These are phyloP conservation scores for Ernsta delagoae DNA, from an alignment of 2,888 invertebrate genomes.

Conservation along the genomic window DNA sequence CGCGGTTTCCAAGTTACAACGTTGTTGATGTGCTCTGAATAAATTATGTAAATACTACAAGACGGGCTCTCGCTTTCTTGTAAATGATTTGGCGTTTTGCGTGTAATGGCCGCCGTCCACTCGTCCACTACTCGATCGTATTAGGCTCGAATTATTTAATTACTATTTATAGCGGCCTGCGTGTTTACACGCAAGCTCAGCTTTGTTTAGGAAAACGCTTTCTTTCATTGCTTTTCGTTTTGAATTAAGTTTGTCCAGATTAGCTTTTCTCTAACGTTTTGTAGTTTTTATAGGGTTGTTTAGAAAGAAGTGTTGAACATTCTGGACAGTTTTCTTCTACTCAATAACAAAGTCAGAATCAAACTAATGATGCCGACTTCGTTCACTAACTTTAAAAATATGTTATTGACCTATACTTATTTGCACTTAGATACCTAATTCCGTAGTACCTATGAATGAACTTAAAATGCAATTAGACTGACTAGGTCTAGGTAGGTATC, in stretches of 20 bases:
- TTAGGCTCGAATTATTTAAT: constrained; percentile 78
- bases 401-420: too few species aligned
- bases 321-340: too few species aligned
- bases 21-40: constrained; percentile 59
- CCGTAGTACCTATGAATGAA: too few species aligned
- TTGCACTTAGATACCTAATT: too few species aligned
- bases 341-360: too few species aligned
- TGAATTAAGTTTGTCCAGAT: constrained; percentile 15
- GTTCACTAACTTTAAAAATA: too few species aligned
- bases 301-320: too few species aligned
- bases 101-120: constrained; percentile 72
- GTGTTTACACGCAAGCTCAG: constrained; percentile 57
- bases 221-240: constrained; percentile 16
- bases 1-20: constrained; percentile 46
- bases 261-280: not conserved
- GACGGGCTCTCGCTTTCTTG: constrained; percentile 80
- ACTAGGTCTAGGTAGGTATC: too few species aligned
- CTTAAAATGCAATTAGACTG: too few species aligned
- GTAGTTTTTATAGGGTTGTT: not conserved
- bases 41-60: constrained; percentile 81
- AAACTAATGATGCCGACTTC: too few species aligned
- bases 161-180: constrained; percentile 57
- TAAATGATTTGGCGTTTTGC: constrained; percentile 80
- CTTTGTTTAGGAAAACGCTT: constrained; percentile 19
- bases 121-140: constrained; percentile 48